A percentile compares a stretch with the other conserved stretches of the same genome.
Evolutionary conservation across 2,888 invertebrate genomes (phyloP).

Genomic region (Acrocyrtus sp.): DNA sequence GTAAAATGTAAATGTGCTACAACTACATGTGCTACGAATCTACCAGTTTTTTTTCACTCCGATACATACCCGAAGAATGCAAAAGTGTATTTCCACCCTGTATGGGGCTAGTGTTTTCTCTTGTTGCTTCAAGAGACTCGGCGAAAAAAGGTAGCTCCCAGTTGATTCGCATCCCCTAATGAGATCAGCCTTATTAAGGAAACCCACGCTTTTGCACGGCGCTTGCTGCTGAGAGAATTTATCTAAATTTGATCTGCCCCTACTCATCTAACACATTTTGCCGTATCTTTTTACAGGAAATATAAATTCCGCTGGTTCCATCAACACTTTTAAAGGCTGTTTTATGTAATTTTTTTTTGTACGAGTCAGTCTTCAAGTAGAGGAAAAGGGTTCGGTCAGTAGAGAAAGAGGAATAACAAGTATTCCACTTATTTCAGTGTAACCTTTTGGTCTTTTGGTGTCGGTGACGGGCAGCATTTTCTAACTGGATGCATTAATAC

Average conservation of each 20-base stretch:
- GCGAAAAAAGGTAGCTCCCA: not conserved
- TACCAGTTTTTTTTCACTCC: not conserved
- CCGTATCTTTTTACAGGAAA: slow-evolving; percentile 6
- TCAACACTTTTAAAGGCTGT: slow-evolving; percentile 6
- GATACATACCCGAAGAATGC: not conserved
- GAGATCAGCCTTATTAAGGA: slow-evolving; percentile 36
- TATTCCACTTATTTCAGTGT: not conserved
- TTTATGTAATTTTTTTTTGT: too few relatives aligned
- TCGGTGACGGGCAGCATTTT: not conserved
- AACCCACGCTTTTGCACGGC: not conserved
- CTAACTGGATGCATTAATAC: not conserved
- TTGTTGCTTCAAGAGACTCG: not conserved
- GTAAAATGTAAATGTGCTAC: slow-evolving; percentile 3
- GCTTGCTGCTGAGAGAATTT: not conserved
- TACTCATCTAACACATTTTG: not conserved
- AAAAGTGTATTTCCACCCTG: not conserved
- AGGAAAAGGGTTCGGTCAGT: not conserved
- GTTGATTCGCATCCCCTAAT: slow-evolving; percentile 23
- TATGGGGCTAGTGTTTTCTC: not conserved
- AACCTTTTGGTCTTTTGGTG: not conserved
- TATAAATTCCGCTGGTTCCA: slow-evolving; percentile 31
- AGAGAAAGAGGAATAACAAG: not conserved
- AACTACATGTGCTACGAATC: not conserved
- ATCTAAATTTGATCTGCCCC: too few relatives aligned
- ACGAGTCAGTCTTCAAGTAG: too few relatives aligned